Base-by-base conservation (phyloP, 2,113 vertebrate genomes). In the Calyptomena viridis region DNA sequence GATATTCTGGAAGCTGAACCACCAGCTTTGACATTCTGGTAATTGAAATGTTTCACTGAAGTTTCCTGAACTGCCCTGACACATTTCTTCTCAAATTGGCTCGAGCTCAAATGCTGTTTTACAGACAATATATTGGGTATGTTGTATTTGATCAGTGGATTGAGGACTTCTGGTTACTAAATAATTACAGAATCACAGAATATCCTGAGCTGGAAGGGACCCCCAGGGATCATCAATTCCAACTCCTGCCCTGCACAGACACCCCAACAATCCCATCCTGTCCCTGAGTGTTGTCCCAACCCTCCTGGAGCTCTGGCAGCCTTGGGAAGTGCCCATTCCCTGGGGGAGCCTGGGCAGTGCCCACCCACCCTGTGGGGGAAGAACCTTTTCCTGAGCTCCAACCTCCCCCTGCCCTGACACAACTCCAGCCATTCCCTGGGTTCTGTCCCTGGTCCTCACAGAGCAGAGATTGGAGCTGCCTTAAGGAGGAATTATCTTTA, bases 1-100 rank as follows among this genome's bases (percentile, higher is more conserved):
- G 85, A 80, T 88, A 91, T 93, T 91, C 56, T 90, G 68, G 52
- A 88, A 93, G 60, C 76, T 92, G 59, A 90, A 93, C 86, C 91
- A 93, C 86, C 90, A 95, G 23, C 16, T 14, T 8, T 96, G 95
- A 94, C 96, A 88, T 88, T 88, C 67, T 84, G 75, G 73, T 91
- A 97, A 97, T 96, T 94, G 90, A 97, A 97, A 91, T 33, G 85
- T 86, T 96, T 80, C 84, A 39, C 3, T 93, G 84, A 92, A 91
- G 82, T 95, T 95, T 96, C 89, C 52, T 93, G 91, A 90, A 84
- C 78, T 84, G 75, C 74, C 93, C 91, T 93, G 95, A 96, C 93
- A 93, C 82, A 83, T 94, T 90, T 90, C 84, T 95, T 59, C 82
- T 93, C 87, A 85, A 94, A 95, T 67, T 93, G 85, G 68, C 69